These are phyloP conservation scores for Pachycephus smyrnensis DNA, from an alignment of 2,888 invertebrate species.

Conservation along the genomic window DNA sequence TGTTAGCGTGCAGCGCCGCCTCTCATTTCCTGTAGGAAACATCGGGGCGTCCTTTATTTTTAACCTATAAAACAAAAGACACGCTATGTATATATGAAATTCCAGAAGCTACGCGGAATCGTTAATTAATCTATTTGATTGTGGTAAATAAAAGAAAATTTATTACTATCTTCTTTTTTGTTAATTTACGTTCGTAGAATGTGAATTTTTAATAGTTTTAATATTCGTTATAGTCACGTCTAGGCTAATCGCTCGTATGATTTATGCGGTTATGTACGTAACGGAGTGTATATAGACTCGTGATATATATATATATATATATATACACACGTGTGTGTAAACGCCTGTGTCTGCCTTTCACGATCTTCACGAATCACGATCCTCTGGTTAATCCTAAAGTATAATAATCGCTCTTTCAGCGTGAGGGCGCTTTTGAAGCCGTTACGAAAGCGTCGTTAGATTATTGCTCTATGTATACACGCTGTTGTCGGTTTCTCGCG, in stretches of 20 bases:
- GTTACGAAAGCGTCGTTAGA: neutral
- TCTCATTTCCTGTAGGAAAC: neutral
- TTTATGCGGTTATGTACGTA: neutral
- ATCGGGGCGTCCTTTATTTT: neutral
- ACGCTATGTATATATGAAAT: neutral
- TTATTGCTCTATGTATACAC: neutral
- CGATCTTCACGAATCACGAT: neutral
- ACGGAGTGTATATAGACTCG: neutral
- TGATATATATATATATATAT: neutral
- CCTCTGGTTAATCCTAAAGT: neutral
- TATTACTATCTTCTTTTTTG: neutral
- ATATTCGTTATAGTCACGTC: neutral
- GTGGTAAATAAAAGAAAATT: neutral
- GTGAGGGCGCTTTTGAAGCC: neutral
- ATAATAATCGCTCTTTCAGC: neutral
- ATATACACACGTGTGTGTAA: too few relatives aligned
- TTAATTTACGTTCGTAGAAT: neutral
- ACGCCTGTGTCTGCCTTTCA: neutral
- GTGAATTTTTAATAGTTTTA: neutral
- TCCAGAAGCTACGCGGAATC: neutral
- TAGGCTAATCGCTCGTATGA: neutral
- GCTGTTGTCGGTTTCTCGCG: neutral
- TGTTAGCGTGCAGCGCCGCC: neutral
- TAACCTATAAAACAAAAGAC: neutral
- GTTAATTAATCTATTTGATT: neutral